Conservation (phyloP, 2,113 vertebrate species). For the Alexandromys fortis region DNA sequence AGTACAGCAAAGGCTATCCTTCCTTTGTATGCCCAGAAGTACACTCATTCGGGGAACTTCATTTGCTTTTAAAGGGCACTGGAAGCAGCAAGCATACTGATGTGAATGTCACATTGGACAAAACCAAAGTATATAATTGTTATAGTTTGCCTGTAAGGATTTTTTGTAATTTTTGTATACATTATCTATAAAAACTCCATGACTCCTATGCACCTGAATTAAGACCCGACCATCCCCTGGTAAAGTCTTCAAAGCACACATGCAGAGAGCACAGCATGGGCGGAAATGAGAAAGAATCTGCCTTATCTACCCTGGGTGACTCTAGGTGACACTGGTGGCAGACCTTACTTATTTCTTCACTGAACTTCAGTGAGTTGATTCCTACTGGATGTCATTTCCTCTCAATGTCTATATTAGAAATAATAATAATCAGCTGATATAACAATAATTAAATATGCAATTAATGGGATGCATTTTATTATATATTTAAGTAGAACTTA, state of each 20-base stretch:
- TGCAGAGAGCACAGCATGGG: background rate
- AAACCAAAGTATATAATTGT: slow-evolving; percentile 29
- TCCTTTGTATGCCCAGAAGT: background rate
- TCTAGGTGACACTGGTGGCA: background rate
- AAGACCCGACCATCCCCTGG: background rate
- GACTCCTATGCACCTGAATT: background rate
- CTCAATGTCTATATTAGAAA: background rate
- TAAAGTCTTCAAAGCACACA: slow-evolving; percentile 18
- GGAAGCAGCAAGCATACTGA: slow-evolving; percentile 51
- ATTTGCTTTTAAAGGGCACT: slow-evolving; percentile 35
- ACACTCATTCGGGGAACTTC: background rate
- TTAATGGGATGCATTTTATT: background rate
- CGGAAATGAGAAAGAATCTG: background rate
- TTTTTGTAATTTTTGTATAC: slow-evolving; percentile 46
- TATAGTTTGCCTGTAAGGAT: slow-evolving; percentile 23
- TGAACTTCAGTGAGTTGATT: slow-evolving; percentile 11
- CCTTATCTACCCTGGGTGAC: background rate
- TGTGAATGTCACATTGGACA: slow-evolving; percentile 49
- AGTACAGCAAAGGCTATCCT: slow-evolving; percentile 25
- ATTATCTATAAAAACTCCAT: slow-evolving; percentile 14
- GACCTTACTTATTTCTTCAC: background rate
- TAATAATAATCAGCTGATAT: background rate
- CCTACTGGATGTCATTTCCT: slow-evolving; percentile 1
- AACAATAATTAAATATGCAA: background rate
- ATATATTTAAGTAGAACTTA: slow-evolving; percentile 30